phyloP scores from a whole-genome alignment of 2,113 vertebrate genomes.

The Marcusenius ussheri region DNA sequence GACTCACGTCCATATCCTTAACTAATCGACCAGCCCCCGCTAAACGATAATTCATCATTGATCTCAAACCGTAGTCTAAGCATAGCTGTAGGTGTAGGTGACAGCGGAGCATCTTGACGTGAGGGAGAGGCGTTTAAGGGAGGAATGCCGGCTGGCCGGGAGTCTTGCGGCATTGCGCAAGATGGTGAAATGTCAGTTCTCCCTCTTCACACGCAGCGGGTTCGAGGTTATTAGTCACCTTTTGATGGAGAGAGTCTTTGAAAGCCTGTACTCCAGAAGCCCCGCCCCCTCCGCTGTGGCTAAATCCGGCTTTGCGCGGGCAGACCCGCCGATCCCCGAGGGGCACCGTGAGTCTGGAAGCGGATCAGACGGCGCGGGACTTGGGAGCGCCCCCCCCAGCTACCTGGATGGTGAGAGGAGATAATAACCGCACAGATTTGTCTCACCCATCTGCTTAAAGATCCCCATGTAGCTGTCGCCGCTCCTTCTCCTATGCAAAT shows the following conservation, averaged over 20 bases:
- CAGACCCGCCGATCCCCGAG: conserved; percentile 32
- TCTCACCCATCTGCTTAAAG: conserved; percentile 23
- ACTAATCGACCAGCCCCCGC: background rate
- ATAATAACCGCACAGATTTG: conserved; percentile 31
- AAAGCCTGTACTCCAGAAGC: conserved; percentile 32
- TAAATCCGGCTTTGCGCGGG: conserved; percentile 32
- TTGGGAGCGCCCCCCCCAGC: conserved; percentile 37
- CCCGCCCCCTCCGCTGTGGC: conserved; percentile 12
- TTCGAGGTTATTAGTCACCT: conserved; percentile 58
- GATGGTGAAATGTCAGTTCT: conserved; percentile 33
- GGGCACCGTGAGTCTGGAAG: conserved; percentile 37
- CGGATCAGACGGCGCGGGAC: conserved; percentile 30
- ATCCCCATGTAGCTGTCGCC: background rate
- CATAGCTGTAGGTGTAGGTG: background rate
- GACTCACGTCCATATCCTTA: background rate
- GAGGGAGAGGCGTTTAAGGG: background rate
- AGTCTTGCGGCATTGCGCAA: conserved; percentile 20
- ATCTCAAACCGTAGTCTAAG: background rate
- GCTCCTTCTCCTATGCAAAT: conserved; percentile 12
- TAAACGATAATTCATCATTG: background rate
- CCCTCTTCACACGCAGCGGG: conserved; percentile 42
- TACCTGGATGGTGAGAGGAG: conserved; percentile 52
- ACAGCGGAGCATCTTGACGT: background rate
- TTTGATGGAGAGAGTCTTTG: conserved; percentile 44
- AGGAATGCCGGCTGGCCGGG: conserved; percentile 6